phyloP scores from a whole-genome alignment of 1,140 invertebrate genomes.

The Euwallacea fornicatus region DNA sequence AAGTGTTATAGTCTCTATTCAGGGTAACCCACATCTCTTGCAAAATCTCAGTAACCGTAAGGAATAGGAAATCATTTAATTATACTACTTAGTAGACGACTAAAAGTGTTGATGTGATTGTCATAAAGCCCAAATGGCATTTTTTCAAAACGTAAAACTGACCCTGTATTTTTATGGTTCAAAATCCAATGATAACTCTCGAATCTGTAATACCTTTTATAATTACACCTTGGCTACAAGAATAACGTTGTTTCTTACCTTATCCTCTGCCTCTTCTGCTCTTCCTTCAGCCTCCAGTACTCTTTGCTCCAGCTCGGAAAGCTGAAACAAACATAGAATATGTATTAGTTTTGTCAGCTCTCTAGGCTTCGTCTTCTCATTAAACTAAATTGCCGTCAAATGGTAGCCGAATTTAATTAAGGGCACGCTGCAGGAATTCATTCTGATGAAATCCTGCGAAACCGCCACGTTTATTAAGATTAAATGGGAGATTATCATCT shows the following conservation, averaged over 20 bases:
- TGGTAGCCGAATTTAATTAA: background rate
- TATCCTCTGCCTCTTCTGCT: constrained; percentile 88
- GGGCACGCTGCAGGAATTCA: background rate
- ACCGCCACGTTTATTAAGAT: constrained; percentile 4
- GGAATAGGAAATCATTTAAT: too few species aligned
- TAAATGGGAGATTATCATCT: constrained; percentile 2
- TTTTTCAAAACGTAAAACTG: too few species aligned
- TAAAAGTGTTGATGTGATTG: too few species aligned
- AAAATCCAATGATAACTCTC: too few species aligned
- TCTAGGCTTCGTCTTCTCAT: background rate
- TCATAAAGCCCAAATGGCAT: too few species aligned
- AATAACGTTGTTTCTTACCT: constrained; percentile 63
- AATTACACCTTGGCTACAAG: too few species aligned
- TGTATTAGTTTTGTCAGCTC: background rate
- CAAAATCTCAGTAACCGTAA: too few species aligned
- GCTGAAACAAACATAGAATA: constrained; percentile 68
- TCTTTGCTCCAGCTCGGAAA: constrained; percentile 87
- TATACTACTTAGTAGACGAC: too few species aligned
- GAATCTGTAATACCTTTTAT: too few species aligned
- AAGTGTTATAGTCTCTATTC: too few species aligned
- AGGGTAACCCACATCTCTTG: too few species aligned
- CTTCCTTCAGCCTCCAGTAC: constrained; percentile 86
- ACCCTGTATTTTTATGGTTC: too few species aligned
- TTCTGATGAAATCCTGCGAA: background rate
- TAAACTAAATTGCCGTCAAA: background rate